Evolutionary conservation across 2,888 invertebrate species (phyloP), one percentile per base, ranked within the genome.

Genomic region (Seira sanloemensis): DNA sequence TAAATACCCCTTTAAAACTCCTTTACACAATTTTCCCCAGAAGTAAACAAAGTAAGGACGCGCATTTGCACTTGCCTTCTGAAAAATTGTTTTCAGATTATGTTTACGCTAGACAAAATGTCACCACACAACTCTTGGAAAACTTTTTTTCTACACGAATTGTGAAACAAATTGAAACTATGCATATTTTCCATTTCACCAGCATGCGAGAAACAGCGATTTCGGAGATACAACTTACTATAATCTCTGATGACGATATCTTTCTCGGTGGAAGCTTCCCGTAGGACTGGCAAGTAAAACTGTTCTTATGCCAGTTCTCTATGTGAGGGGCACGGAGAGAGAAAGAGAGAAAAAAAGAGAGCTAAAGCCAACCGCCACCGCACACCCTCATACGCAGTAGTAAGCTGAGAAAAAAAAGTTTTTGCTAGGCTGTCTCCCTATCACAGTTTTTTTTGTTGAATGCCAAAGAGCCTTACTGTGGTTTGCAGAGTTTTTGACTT

Each of bases 211-310:
- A n/a, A n/a, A n/a, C n/a, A n/a, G n/a, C n/a, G 18, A 18, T 23
- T 46, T 66, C 21, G 25, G n/a, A n/a, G 23, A 24, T n/a, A 71
- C 4, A 69, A 54, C 73, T 73, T 78, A 27, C 25, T 73, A 62
- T 21, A 69, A 67, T 58, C 69, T 58, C 68, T 76, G 82, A 85
- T 85, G 82, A 82, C 58, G 27, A 78, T 84, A 86, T 86, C 86
- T 86, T 83, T 71, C 85, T 83, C 73, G 79, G 71, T 77, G 67
- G 46, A 83, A 77, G 86, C 82, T 86, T 86, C 79, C 79, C 83
- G 86, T 85, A 74, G 83, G 83, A 86, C 86, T 86, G 86, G 84
- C 73, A 65, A 26, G 12, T 19, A 23, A 69, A 66, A 76, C 82
- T 54, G 72, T 26, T 46, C 24, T 23, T 74, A 75, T 69, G 68